Evolutionary conservation across 2,888 invertebrate genomes (phyloP), one percentile per base, ranked within the genome.

Genomic region (Suillia variegata): DNA sequence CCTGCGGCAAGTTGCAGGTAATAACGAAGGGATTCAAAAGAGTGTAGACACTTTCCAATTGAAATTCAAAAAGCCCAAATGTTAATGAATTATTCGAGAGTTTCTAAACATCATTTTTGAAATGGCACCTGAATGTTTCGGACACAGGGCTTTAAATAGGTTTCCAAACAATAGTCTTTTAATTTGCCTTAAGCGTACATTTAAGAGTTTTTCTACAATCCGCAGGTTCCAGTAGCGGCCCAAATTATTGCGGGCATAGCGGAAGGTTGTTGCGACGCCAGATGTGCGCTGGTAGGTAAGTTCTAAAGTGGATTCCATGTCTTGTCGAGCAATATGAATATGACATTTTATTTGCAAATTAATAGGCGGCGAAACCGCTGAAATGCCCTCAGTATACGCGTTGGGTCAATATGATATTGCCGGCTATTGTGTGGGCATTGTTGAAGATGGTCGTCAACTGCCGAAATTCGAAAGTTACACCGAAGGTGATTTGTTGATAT

Each of bases 341-440:
- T 38, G 6, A 4, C n/a, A 38, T n/a, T 38, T 13, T n/a, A 38
- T 38, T 38, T 26, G 5, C 26, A 26, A n/a, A n/a, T 26, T 6
- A 26, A 26, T 6, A 81, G 81, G 89, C 62, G 98, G 98, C 0
- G 98, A 98, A 84, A 98, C 98, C 1, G 98, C 98, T 0, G 97
- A 97, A 84, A 96, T 98, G 96, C 98, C 98, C 0, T 91, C 93
- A 1, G 91, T 98, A 84, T 99, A 98, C 82, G 85, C 86, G 2
- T 82, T 86, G 0, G 93, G 91, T 0, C 93, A 96, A 67, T 98
- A 97, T 81, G 98, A 99, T 81, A 81, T 98, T 54, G 98, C 97
- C 13, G 99, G 98, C 1, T 98, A 98, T 82, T 90, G 94, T 1
- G 94, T 98, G 1, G 98, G 98, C 0, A 92, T 93, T 0, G 93